These are phyloP conservation scores for Hyppa rectilinea DNA, from an alignment of 2,888 invertebrate genomes.

Conservation along the genomic window DNA sequence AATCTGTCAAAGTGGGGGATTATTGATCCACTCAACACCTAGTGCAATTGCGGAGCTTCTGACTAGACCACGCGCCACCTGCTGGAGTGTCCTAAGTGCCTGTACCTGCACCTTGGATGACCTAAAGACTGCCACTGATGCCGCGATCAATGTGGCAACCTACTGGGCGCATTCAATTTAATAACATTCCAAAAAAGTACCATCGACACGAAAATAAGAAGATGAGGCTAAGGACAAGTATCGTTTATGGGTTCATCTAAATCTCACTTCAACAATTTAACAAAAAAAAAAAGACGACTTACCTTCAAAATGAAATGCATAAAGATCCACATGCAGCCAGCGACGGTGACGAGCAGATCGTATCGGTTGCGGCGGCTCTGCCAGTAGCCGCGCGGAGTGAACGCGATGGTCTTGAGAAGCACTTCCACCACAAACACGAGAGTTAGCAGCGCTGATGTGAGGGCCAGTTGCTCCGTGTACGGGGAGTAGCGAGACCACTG, in stretches of 20 bases:
- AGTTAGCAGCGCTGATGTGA: constrained; percentile 96
- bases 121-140: too few relatives aligned
- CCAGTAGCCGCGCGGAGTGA: constrained; percentile 99
- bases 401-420: constrained; percentile 99
- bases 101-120: too few relatives aligned
- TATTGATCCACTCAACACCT: too few relatives aligned
- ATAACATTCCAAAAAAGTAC: too few relatives aligned
- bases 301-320: constrained; percentile 97
- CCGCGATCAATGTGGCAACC: too few relatives aligned
- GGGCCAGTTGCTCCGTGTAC: constrained; percentile 95
- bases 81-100: too few relatives aligned
- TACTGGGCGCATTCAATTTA: too few relatives aligned
- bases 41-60: too few relatives aligned
- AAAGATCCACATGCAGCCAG: constrained; percentile 99
- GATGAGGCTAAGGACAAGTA: neutral
- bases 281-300: neutral
- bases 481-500: constrained; percentile 96
- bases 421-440: constrained; percentile 98
- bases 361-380: constrained; percentile 99
- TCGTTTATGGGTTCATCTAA: neutral
- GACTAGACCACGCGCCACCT: too few relatives aligned
- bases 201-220: too few relatives aligned
- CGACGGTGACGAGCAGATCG: constrained; percentile 98
- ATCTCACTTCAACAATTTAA: neutral
- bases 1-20: too few relatives aligned